A percentile compares a stretch with the other conserved stretches of the same genome.
Evolutionary conservation across 2,113 vertebrate species (phyloP).

Genomic region (Erinaceus europaeus): DNA sequence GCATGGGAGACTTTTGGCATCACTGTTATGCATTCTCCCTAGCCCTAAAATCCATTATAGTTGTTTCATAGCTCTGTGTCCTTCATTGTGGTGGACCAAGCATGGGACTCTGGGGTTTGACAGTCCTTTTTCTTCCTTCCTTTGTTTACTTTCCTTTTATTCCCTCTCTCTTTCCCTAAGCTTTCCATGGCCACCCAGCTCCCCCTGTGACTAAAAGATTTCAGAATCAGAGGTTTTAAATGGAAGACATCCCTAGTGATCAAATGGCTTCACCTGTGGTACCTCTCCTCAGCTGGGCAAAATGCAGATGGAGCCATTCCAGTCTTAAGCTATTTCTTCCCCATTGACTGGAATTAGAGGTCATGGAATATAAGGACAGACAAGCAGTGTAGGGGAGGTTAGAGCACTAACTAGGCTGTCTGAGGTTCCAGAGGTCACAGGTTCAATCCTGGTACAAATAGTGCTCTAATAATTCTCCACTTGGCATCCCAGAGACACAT

Average conservation of each 20-base stretch:
- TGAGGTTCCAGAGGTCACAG: too few relatives aligned
- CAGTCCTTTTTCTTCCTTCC: not conserved
- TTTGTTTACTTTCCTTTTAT: fast-evolving
- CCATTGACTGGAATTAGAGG: not conserved
- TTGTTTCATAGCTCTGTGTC: fast-evolving
- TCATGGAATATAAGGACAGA: not conserved
- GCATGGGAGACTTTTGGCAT: too few relatives aligned
- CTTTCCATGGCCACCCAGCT: too few relatives aligned
- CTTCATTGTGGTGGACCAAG: fast-evolving
- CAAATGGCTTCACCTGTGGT: fast-evolving
- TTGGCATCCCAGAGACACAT: not conserved
- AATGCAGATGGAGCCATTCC: not conserved
- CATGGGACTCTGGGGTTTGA: fast-evolving
- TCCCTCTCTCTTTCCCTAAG: too few relatives aligned
- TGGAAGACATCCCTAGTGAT: not conserved
- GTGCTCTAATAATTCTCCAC: not conserved
- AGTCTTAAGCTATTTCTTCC: not conserved
- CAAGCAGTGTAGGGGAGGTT: too few relatives aligned
- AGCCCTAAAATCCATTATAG: not conserved
- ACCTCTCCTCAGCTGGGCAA: not conserved
- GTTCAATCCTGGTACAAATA: too few relatives aligned
- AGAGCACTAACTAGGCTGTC: too few relatives aligned
- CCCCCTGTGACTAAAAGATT: not conserved
- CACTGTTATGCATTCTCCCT: too few relatives aligned
- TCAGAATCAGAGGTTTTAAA: not conserved